Percentiles rank a stretch among this genome's conserved stretches.
These are phyloP conservation scores for Syrmaticus mikado DNA, from an alignment of 2,113 vertebrate genomes.

Conservation along the genomic window DNA sequence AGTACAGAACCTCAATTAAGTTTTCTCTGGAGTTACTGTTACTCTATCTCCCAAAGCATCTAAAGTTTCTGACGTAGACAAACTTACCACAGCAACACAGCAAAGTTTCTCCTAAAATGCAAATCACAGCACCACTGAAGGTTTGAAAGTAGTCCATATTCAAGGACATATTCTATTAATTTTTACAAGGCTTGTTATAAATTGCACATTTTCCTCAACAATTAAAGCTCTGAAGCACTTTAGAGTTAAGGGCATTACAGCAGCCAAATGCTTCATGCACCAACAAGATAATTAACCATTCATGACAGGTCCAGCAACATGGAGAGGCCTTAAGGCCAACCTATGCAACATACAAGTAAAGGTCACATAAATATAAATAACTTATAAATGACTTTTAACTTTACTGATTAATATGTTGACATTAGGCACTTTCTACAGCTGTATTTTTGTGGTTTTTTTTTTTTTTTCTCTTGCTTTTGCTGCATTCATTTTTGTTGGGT, in stretches of 20 bases:
- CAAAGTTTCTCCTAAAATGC: not conserved
- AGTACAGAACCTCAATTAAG: not conserved
- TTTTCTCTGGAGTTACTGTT: not conserved
- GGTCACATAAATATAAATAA: not conserved
- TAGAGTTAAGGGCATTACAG: not conserved
- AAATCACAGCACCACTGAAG: not conserved
- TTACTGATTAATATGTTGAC: not conserved
- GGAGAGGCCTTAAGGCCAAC: not conserved
- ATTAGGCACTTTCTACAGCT: not conserved
- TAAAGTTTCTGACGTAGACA: not conserved
- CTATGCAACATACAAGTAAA: not conserved
- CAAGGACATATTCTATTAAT: not conserved
- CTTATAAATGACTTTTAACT: not conserved
- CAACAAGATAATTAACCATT: not conserved
- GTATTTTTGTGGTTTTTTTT: not conserved
- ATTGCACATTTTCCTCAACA: not conserved
- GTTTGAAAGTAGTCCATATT: not conserved
- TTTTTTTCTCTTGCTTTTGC: not conserved
- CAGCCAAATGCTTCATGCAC: not conserved
- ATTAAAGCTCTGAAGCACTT: not conserved
- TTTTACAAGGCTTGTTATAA: not conserved
- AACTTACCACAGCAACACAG: not conserved
- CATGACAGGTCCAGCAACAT: not conserved
- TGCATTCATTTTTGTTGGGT: too few species aligned
- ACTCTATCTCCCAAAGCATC: not conserved